phyloP scores from a whole-genome alignment of 2,888 invertebrate species.

The Ophion costatus region DNA sequence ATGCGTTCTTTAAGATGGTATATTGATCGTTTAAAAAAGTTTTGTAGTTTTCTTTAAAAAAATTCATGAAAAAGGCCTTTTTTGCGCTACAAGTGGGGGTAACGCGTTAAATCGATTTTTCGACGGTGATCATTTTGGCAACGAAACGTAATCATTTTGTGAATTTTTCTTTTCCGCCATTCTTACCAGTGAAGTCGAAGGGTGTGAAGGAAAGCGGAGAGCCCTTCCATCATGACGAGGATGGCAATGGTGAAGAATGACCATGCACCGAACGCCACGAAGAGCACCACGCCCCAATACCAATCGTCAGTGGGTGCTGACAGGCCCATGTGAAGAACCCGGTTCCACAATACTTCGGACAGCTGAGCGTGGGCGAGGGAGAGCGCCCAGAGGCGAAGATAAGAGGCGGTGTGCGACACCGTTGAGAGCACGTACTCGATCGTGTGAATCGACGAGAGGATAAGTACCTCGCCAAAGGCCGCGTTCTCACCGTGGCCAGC shows the following conservation, averaged over 20 bases:
- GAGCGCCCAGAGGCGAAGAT: constrained; percentile 97
- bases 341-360: constrained; percentile 92
- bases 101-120: no score
- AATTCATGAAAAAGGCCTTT: no score
- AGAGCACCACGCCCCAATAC: constrained; percentile 85
- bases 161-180: background rate
- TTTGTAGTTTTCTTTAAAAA: no score
- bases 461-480: constrained; percentile 94
- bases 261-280: constrained; percentile 90
- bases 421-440: constrained; percentile 98
- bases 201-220: constrained; percentile 95
- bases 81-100: no score
- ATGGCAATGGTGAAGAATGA: constrained; percentile 92
- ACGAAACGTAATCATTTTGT: no score
- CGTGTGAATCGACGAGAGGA: constrained; percentile 97
- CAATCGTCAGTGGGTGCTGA: constrained; percentile 75
- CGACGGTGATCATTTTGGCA: no score
- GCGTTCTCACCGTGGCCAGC: constrained; percentile 84
- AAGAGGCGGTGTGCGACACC: constrained; percentile 98
- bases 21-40: no score
- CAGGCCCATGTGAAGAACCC: constrained; percentile 87
- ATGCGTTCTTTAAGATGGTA: no score
- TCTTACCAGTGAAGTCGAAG: constrained; percentile 93
- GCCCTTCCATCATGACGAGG: constrained; percentile 94
- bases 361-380: constrained; percentile 97